These are phyloP conservation scores for Varroa destructor DNA, from an alignment of 1,140 invertebrate species.

Conservation along the genomic window DNA sequence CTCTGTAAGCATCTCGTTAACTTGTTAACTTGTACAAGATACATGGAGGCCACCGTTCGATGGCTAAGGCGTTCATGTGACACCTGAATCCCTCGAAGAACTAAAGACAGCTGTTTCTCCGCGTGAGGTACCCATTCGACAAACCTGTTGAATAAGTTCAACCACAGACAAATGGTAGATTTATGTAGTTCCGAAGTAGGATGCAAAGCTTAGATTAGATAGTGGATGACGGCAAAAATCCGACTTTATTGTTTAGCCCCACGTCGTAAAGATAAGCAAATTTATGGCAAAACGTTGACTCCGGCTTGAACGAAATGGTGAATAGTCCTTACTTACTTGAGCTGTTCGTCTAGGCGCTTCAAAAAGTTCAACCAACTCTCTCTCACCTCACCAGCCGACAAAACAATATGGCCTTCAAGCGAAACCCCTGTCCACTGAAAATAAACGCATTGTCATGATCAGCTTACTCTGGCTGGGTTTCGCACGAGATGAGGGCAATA, in stretches of 20 bases:
- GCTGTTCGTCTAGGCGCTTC: background rate
- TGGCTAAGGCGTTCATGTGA: conserved; percentile 67
- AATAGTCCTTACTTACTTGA: conserved; percentile 8
- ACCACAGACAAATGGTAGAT: background rate
- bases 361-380: conserved; percentile 61
- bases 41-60: conserved; percentile 63
- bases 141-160: conserved; percentile 50
- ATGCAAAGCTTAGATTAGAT: background rate
- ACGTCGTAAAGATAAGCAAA: background rate
- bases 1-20: conserved; percentile 67
- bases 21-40: conserved; percentile 63
- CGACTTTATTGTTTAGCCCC: background rate
- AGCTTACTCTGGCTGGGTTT: background rate
- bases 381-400: conserved; percentile 75
- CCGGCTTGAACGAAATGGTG: background rate
- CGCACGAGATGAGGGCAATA: too few relatives aligned
- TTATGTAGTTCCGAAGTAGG: background rate
- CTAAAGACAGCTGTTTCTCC: conserved; percentile 59
- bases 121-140: conserved; percentile 60
- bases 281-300: background rate
- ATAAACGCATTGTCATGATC: background rate
- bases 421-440: conserved; percentile 66
- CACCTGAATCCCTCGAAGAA: conserved; percentile 35
- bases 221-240: background rate
- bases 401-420: conserved; percentile 68